A percentile compares a stretch with the other conserved stretches of the same genome.
These are phyloP conservation scores for Laticauda colubrina DNA, from an alignment of 2,113 vertebrate genomes.

Conservation along the genomic window DNA sequence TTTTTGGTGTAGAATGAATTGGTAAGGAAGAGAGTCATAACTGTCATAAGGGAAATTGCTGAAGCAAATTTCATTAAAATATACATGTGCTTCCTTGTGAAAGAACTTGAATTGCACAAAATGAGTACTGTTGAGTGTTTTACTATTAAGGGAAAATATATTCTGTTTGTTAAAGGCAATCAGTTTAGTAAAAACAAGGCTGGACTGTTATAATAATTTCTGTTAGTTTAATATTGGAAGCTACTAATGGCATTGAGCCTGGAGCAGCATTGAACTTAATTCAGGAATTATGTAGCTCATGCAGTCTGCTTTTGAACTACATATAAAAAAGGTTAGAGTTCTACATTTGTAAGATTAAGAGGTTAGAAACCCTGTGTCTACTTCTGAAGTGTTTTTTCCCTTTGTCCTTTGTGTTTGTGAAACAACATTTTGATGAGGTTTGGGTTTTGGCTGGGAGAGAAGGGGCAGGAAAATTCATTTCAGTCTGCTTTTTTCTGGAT, in stretches of 20 bases:
- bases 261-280: background rate
- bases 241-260: background rate
- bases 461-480: background rate
- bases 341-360: background rate
- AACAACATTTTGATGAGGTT: background rate
- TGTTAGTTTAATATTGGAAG: conserved; percentile 10
- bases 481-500: background rate
- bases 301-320: background rate
- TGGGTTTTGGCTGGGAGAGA: background rate
- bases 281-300: background rate
- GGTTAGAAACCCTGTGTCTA: background rate
- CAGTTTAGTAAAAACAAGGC: background rate
- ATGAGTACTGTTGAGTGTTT: conserved; percentile 18
- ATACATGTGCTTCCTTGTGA: conserved; percentile 15
- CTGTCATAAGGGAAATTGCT: conserved; percentile 2
- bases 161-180: background rate
- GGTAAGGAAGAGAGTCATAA: conserved; percentile 4
- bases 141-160: background rate
- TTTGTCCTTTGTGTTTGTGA: background rate
- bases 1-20: background rate
- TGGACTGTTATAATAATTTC: background rate
- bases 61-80: conserved; percentile 4
- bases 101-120: background rate
- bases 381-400: background rate
- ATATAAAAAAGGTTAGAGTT: background rate